These are phyloP conservation scores for Pipistrellus kuhlii DNA, from an alignment of 2,797 vertebrate species.

Conservation along the genomic window DNA sequence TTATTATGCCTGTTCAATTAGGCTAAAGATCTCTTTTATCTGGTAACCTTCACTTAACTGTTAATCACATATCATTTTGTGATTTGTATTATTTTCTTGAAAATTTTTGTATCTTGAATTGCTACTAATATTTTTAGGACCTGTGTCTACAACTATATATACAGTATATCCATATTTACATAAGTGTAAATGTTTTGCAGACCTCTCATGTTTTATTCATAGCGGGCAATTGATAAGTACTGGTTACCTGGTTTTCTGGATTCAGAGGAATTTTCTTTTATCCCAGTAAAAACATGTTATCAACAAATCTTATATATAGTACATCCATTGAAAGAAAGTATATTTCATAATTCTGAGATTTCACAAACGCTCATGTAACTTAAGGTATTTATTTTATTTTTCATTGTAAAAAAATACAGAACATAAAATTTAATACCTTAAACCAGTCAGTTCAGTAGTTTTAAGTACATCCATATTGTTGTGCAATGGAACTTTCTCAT, in stretches of 20 bases:
- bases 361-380: not conserved
- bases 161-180: not conserved
- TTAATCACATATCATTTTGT: not conserved
- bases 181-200: not conserved
- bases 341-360: conserved; percentile 6
- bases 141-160: not conserved
- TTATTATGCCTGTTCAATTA: not conserved
- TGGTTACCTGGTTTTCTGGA: not conserved
- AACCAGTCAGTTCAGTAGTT: not conserved
- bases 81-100: conserved; percentile 30
- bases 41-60: not conserved
- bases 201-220: not conserved
- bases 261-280: conserved; percentile 38
- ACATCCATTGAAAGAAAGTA: not conserved
- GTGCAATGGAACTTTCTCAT: not conserved
- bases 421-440: not conserved
- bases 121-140: not conserved
- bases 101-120: conserved; percentile 21
- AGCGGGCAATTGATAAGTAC: not conserved
- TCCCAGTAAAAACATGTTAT: not conserved
- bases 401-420: not conserved
- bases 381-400: conserved; percentile 20
- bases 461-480: not conserved
- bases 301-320: not conserved
- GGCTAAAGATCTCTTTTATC: not conserved